These are phyloP conservation scores for Diplogasteroides magnus DNA, from an alignment of 1,140 invertebrate species.

Conservation along the genomic window DNA sequence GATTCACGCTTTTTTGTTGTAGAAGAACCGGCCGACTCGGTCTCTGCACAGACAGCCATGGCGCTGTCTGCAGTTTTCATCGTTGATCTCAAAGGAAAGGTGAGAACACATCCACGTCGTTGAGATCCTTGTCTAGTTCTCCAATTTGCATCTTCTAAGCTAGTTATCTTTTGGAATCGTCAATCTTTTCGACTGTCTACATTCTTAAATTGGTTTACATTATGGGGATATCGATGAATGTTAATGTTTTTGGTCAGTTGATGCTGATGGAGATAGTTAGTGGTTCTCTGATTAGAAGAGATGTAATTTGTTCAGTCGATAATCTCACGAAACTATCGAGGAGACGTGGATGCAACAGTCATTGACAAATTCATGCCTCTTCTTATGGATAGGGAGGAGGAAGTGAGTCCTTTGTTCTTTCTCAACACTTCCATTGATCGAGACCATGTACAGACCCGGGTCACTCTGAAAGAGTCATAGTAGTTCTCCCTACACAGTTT, in stretches of 20 bases:
- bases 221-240: too few relatives aligned
- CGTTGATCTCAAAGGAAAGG: constrained; percentile 91
- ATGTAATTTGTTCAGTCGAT: constrained; percentile 63
- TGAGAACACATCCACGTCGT: constrained; percentile 26
- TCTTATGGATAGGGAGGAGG: constrained; percentile 75
- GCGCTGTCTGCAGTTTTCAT: constrained; percentile 81
- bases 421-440: too few relatives aligned
- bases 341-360: constrained; percentile 89
- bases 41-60: too few relatives aligned
- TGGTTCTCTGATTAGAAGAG: neutral
- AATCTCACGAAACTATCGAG: constrained; percentile 94
- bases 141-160: too few relatives aligned
- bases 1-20: too few relatives aligned
- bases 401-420: neutral
- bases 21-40: too few relatives aligned
- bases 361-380: constrained; percentile 99
- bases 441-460: too few relatives aligned
- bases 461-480: too few relatives aligned
- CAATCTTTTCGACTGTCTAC: constrained; percentile 3
- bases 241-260: neutral
- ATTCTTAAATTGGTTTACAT: constrained; percentile 7
- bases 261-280: neutral
- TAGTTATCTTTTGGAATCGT: too few relatives aligned
- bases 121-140: too few relatives aligned
- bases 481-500: too few relatives aligned